A percentile compares a stretch with the other conserved stretches of the same genome.
These are phyloP conservation scores for Dreissena rostriformis DNA, from an alignment of 1,140 invertebrate genomes.

Conservation along the genomic window DNA sequence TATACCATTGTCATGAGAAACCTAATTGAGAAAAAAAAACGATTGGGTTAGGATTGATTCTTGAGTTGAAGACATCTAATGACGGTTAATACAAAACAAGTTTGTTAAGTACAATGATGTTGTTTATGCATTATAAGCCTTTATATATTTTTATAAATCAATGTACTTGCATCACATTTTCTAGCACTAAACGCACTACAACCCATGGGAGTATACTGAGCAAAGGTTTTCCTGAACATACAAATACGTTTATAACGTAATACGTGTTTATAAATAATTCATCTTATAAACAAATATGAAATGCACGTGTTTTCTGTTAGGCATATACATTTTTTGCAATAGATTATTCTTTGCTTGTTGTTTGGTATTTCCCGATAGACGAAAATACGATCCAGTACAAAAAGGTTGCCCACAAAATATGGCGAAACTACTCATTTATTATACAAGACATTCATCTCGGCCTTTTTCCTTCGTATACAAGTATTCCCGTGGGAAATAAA, in stretches of 20 bases:
- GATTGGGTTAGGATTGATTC: too few species aligned
- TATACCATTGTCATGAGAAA: too few species aligned
- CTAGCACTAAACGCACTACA: constrained; percentile 82
- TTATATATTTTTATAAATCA: not conserved
- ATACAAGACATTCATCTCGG: too few species aligned
- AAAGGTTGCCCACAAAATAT: not conserved
- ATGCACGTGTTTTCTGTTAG: not conserved
- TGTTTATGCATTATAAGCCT: too few species aligned
- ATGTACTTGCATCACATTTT: constrained; percentile 82
- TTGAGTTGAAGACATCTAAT: too few species aligned
- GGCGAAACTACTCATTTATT: too few species aligned
- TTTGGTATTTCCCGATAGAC: not conserved
- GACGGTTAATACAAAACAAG: too few species aligned
- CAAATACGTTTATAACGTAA: not conserved
- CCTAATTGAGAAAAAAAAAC: too few species aligned
- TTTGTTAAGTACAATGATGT: too few species aligned
- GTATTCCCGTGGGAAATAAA: too few species aligned
- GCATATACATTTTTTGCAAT: not conserved
- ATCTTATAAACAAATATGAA: not conserved
- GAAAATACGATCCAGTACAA: not conserved
- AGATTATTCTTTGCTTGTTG: not conserved
- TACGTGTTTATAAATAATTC: not conserved
- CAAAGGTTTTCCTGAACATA: constrained; percentile 64
- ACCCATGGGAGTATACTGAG: constrained; percentile 85
- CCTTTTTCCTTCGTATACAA: too few species aligned